Conservation (phyloP, 1,140 invertebrate genomes). For the Caerostris extrusa region DNA sequence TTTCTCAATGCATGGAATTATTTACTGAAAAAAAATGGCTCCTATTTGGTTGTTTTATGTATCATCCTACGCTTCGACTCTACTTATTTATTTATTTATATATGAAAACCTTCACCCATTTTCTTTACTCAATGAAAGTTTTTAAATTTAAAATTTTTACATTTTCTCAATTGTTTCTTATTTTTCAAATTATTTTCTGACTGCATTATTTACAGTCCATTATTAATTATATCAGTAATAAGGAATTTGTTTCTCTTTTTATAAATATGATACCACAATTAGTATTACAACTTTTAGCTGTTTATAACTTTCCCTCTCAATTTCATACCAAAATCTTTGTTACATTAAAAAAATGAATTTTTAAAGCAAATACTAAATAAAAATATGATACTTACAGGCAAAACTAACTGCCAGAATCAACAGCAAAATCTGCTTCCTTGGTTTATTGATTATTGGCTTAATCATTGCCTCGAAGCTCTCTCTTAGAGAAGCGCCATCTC, state of each 20-base stretch:
- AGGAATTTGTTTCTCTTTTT: neutral
- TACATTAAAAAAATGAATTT: neutral
- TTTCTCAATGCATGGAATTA: too few relatives aligned
- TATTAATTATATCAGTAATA: neutral
- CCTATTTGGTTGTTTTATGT: too few relatives aligned
- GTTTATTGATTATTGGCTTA: conserved; percentile 41
- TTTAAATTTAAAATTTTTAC: too few relatives aligned
- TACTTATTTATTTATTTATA: too few relatives aligned
- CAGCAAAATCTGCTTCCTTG: conserved; percentile 44
- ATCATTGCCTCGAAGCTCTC: conserved; percentile 25
- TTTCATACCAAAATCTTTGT: neutral
- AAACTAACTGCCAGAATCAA: conserved; percentile 55
- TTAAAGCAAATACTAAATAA: neutral
- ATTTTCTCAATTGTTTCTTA: too few relatives aligned
- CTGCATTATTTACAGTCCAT: too few relatives aligned
- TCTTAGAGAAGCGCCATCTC: neutral
- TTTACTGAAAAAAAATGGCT: too few relatives aligned
- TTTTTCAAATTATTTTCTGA: too few relatives aligned
- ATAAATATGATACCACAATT: neutral
- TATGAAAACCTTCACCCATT: too few relatives aligned
- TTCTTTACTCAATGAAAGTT: too few relatives aligned
- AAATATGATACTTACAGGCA: conserved; percentile 37
- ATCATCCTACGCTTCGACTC: too few relatives aligned
- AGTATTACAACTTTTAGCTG: neutral
- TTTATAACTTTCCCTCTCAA: neutral